phyloP scores from a whole-genome alignment of 92 coral and sea anemone species.

The Phenganax stokvisi region DNA sequence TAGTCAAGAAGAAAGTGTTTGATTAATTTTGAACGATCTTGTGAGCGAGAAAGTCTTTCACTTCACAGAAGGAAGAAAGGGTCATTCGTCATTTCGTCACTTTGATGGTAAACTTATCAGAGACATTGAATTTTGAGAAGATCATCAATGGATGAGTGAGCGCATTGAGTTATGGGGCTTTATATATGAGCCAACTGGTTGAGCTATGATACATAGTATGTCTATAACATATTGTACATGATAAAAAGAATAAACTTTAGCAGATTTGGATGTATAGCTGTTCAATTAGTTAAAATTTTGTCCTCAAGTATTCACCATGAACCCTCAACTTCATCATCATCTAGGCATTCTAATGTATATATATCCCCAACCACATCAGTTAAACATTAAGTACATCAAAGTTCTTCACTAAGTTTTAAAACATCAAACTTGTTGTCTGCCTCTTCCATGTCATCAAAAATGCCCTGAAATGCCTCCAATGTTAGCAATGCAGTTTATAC shows the following conservation, averaged over 20 bases:
- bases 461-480: slow-evolving; percentile 46
- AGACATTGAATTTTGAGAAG: slow-evolving; percentile 41
- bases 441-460: slow-evolving; percentile 44
- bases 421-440: neutral
- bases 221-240: neutral
- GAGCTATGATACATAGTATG: neutral
- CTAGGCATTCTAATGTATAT: neutral
- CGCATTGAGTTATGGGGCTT: slow-evolving; percentile 44
- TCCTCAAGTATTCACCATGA: neutral
- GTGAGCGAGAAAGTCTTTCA: slow-evolving; percentile 29
- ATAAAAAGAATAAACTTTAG: neutral
- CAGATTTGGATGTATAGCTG: neutral
- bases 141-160: slow-evolving; percentile 46
- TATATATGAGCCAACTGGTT: slow-evolving; percentile 35
- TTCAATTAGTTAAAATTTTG: neutral
- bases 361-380: slow-evolving; percentile 3
- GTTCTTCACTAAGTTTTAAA: neutral
- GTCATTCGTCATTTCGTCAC: slow-evolving; percentile 40
- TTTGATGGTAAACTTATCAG: slow-evolving; percentile 33
- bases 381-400: neutral
- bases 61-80: slow-evolving; percentile 45
- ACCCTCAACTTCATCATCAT: neutral
- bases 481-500: slow-evolving; percentile 35
- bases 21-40: slow-evolving; percentile 28
- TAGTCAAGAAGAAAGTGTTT: slow-evolving; percentile 37